Base-by-base conservation (phyloP, 2,113 vertebrate species). In the Alaudala cheleensis region DNA sequence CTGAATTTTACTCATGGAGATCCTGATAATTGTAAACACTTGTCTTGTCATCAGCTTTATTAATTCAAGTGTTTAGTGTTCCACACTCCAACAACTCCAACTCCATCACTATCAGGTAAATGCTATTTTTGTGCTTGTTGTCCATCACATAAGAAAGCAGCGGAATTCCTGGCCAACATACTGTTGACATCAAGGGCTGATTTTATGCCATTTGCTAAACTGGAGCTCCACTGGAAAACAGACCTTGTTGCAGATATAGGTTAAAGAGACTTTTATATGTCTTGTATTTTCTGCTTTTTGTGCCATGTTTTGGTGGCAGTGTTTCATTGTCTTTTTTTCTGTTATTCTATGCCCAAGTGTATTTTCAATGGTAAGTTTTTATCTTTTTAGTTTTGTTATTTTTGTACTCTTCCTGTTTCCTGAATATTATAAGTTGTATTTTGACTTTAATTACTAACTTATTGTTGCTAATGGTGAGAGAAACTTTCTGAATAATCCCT, bases 371-470 rank as follows among this genome's bases (percentile, higher is more conserved):
- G 7, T 31, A 50, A 6, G 44, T 64, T 79, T 82, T 61, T 51
- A 24, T 5, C 11, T 9, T 40, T 67, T 71, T 14, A 4, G 5
- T 67, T 77, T 90, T 70, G 4, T 61, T 73, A 33, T 88, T 81
- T 91, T 91, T 76, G 28, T 79, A 66, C 26, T 51, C 21, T 58
- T 95, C 39, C 14, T 56, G 7, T 72, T 72, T 34, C 19, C 33
- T 90, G 51, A 93, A 69, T 76, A 85, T 73, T 86, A 80, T 92
- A 96, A 82, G 21, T 33, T 74, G 16, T 81, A 74, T 95, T 97
- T 94, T 92, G 37, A 86, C 62, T 96, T 96, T 88, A 96, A 91
- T 79, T 96, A 61, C 82, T 95, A 92, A 86, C 44, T 25, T 89
- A n/a, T 92, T 96, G 49, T 92, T 97, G 91, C 37, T 95, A 80